Evolutionary conservation across 2,113 vertebrate genomes (phyloP).

Genomic region (Lipophrys pholis): DNA sequence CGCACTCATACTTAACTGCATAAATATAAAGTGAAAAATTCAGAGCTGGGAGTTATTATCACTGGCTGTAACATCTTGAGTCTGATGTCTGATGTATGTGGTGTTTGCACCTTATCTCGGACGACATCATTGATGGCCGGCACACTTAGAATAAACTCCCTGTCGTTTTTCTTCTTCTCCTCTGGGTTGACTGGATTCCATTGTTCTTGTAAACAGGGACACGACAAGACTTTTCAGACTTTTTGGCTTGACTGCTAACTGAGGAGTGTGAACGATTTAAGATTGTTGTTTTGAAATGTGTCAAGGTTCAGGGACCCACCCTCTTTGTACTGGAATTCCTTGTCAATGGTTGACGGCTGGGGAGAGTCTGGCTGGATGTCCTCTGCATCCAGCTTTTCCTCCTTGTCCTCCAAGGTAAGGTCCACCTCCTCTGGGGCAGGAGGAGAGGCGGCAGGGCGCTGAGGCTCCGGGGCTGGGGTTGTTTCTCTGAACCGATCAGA

Average conservation of each 20-base stretch:
- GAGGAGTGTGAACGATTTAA: neutral
- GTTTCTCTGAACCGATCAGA: no score
- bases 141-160: conserved; percentile 93
- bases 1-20: no score
- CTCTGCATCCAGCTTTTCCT: no score
- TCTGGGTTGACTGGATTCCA: conserved; percentile 95
- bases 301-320: conserved; percentile 81
- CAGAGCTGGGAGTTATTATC: no score
- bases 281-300: neutral
- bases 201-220: conserved; percentile 87
- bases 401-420: no score
- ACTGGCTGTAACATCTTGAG: no score
- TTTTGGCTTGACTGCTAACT: conserved; percentile 17
- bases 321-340: conserved; percentile 95
- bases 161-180: conserved; percentile 95
- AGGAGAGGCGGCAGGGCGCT: no score
- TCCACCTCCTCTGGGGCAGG: no score
- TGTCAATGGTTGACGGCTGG: conserved; percentile 71
- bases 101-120: conserved; percentile 90
- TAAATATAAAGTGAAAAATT: no score
- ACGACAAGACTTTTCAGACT: neutral
- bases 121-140: conserved; percentile 97
- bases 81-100: neutral
- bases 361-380: no score
- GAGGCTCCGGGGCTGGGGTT: no score